Conservation (phyloP, 2,888 invertebrate species). For the Agrochola lota region DNA sequence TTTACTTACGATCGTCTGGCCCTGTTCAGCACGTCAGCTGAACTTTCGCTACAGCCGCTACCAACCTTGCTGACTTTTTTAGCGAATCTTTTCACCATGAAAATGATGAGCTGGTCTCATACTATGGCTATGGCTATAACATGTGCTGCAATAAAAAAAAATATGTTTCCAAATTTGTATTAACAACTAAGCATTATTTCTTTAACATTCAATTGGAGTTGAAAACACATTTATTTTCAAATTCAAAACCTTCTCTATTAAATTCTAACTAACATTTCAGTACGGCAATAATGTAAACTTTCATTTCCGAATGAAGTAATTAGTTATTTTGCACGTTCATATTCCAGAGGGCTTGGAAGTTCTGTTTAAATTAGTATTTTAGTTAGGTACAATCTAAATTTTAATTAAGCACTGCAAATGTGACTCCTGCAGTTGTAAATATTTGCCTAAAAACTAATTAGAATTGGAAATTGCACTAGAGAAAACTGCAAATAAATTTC, state of each 20-base stretch:
- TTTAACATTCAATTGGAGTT: background rate
- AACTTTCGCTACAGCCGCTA: background rate
- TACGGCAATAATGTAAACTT: too few species aligned
- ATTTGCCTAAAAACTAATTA: conserved; percentile 3
- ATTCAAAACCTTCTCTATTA: conserved; percentile 1
- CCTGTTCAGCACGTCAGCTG: background rate
- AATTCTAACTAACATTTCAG: background rate
- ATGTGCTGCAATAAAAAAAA: too few species aligned
- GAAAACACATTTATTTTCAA: background rate
- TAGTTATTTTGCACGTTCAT: conserved; percentile 1
- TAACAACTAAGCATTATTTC: too few species aligned
- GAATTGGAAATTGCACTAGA: background rate
- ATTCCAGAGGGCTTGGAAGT: background rate
- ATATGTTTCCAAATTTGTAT: too few species aligned
- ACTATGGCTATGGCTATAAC: too few species aligned
- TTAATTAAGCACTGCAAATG: conserved; percentile 11
- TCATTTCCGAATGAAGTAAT: background rate
- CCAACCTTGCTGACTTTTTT: background rate
- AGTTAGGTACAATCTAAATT: background rate
- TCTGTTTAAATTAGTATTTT: background rate
- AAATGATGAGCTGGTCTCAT: background rate
- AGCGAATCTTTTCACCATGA: background rate
- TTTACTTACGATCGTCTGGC: too few species aligned
- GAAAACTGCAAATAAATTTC: background rate
- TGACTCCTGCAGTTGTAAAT: background rate